Percentiles rank a stretch among this genome's conserved stretches.
Evolutionary conservation across 1,140 invertebrate genomes (phyloP).

Genomic region (Batillaria attramentaria): DNA sequence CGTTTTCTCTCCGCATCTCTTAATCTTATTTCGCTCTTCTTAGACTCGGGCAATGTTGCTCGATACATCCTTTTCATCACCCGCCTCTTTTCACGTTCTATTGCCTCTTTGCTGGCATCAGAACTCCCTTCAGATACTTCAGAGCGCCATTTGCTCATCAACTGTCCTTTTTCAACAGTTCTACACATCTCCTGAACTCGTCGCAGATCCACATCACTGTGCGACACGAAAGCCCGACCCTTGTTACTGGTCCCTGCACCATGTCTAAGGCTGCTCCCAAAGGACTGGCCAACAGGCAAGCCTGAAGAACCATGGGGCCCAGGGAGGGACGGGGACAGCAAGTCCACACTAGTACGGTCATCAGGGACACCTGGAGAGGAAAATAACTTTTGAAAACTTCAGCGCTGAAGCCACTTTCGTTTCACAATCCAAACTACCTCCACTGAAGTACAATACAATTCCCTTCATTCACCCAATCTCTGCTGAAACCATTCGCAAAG

Average conservation of each 20-base stretch:
- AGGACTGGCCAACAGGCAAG: neutral
- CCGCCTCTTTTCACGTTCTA: neutral
- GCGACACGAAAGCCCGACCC: no score
- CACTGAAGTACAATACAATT: no score
- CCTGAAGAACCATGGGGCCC: neutral
- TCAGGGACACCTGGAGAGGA: neutral
- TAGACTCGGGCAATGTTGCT: neutral
- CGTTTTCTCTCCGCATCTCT: neutral
- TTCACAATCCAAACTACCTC: no score
- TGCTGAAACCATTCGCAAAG: no score
- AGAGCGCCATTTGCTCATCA: no score
- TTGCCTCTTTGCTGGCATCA: neutral
- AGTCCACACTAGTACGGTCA: neutral
- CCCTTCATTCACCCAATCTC: no score
- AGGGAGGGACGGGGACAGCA: neutral
- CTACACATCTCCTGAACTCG: no score
- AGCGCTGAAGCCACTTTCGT: neutral
- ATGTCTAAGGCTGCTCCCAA: no score
- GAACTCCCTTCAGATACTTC: no score
- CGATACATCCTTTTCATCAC: neutral
- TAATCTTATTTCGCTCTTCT: neutral
- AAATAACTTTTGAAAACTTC: slow-evolving; percentile 5
- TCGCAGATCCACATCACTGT: no score
- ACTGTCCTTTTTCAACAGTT: no score
- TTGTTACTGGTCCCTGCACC: no score